Percentiles rank a stretch among this genome's conserved stretches.
These are phyloP conservation scores for Zaprionus davidi DNA, from an alignment of 1,140 invertebrate species.

Conservation along the genomic window DNA sequence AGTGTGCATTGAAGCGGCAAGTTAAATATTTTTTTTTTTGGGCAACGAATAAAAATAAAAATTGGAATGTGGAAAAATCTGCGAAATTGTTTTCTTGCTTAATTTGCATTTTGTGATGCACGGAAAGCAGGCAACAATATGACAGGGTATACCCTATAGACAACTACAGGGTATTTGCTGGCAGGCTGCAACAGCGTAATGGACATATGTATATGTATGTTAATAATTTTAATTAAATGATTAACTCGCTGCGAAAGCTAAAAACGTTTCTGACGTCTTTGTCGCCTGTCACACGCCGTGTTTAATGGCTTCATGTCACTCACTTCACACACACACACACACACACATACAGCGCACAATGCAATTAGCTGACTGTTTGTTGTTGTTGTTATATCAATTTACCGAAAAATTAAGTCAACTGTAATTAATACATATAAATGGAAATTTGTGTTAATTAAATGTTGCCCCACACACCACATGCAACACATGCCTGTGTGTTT, in stretches of 20 bases:
- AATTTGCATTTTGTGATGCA: conserved; percentile 35
- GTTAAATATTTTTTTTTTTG: conserved; percentile 1
- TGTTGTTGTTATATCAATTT: conserved; percentile 43
- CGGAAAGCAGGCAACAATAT: background rate
- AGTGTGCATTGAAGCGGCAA: background rate
- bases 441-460: conserved; percentile 77
- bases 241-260: background rate
- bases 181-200: background rate
- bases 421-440: conserved; percentile 78
- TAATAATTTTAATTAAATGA: conserved; percentile 1
- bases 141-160: background rate
- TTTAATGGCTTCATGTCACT: conserved; percentile 19
- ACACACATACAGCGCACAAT: conserved; percentile 16
- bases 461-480: conserved; percentile 39
- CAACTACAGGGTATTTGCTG: background rate
- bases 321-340: conserved; percentile 10
- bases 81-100: conserved; percentile 47
- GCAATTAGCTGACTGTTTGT: conserved; percentile 35
- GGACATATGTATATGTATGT: background rate
- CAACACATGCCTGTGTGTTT: background rate
- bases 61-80: conserved; percentile 18
- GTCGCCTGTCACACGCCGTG: conserved; percentile 24
- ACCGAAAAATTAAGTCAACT: conserved; percentile 56
- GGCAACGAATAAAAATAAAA: conserved; percentile 18
- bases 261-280: conserved; percentile 11